A percentile compares a stretch with the other conserved stretches of the same genome.
These are phyloP conservation scores for Holothuria glaberrima DNA, from an alignment of 35 echinoderm and acorn worm species.

Conservation along the genomic window DNA sequence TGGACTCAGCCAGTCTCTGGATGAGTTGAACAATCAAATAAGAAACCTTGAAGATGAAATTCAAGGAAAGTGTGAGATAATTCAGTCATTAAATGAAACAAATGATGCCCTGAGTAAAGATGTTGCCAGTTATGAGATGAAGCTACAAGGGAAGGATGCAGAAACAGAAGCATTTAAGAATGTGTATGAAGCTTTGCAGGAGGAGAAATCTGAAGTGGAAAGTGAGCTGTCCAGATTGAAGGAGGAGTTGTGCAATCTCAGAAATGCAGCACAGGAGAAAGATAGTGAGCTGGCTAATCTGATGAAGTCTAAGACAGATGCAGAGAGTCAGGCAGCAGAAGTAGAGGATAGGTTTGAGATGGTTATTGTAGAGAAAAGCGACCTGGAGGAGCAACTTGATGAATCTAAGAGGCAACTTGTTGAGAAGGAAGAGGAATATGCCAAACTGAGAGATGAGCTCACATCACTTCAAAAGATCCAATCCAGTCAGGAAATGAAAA, in stretches of 20 bases:
- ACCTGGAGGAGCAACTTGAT: conserved; percentile 49
- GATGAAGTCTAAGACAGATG: conserved; percentile 32
- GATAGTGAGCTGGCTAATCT: background rate
- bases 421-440: conserved; percentile 8
- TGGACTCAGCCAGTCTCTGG: background rate
- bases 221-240: background rate
- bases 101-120: background rate
- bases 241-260: conserved; percentile 3
- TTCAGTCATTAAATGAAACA: conserved; percentile 8
- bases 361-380: conserved; percentile 33
- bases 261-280: conserved; percentile 16
- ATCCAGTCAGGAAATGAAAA: conserved; percentile 18
- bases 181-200: background rate
- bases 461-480: background rate
- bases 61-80: background rate
- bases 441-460: conserved; percentile 8
- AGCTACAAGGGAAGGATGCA: conserved; percentile 13
- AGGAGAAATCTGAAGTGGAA: conserved; percentile 12
- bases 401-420: background rate
- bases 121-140: no score
- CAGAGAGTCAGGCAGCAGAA: conserved; percentile 41
- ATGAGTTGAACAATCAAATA: background rate
- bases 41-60: background rate
- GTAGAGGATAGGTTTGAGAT: conserved; percentile 45
- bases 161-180: conserved; percentile 24